phyloP scores from a whole-genome alignment of 2,888 invertebrate species.

The Drosophila flavopinicola region DNA sequence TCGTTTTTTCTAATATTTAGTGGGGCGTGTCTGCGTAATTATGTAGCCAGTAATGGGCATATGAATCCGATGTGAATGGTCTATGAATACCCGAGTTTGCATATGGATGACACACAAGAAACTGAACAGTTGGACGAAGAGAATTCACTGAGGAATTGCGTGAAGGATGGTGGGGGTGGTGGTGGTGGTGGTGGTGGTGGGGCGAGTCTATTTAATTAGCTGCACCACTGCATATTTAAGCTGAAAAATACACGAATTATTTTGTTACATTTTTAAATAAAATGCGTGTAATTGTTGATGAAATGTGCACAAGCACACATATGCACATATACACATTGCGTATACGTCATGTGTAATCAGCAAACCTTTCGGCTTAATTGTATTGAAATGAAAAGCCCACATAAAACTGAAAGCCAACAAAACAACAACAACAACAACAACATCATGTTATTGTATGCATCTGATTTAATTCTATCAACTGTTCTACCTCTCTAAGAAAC shows the following conservation, averaged over 20 bases:
- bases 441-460: not conserved
- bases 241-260: not conserved
- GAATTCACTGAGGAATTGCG: not conserved
- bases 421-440: not conserved
- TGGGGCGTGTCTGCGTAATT: conserved; percentile 66
- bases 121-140: conserved; percentile 18
- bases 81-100: conserved; percentile 10
- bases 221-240: not conserved
- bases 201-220: not conserved
- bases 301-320: not conserved
- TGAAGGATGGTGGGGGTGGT: not conserved
- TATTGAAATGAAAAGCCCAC: not conserved
- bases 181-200: no score
- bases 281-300: not conserved
- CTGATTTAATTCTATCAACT: not conserved
- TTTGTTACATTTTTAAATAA: not conserved
- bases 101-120: conserved; percentile 9
- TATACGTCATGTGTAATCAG: conserved; percentile 62
- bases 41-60: conserved; percentile 54
- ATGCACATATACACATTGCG: conserved; percentile 17
- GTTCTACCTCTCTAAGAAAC: not conserved
- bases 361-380: conserved; percentile 24
- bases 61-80: conserved; percentile 32
- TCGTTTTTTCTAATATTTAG: conserved; percentile 44
- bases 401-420: not conserved